Percentiles rank a stretch among this genome's conserved stretches.
These are phyloP conservation scores for Meganola albula DNA, from an alignment of 2,888 invertebrate genomes.

Conservation along the genomic window DNA sequence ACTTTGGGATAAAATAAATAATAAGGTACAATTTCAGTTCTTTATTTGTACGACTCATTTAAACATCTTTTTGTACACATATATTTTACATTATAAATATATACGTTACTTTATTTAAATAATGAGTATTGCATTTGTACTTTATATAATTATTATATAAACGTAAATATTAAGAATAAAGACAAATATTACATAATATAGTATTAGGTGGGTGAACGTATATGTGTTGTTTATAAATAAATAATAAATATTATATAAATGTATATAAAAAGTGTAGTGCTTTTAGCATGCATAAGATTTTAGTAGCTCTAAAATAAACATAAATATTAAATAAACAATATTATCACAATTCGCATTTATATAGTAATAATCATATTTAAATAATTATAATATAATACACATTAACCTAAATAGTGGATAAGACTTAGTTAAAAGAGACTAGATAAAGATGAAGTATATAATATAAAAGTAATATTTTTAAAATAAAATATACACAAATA, in stretches of 20 bases:
- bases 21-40: conserved; percentile 39
- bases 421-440: conserved; percentile 57
- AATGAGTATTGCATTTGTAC: not conserved
- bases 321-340: conserved; percentile 20
- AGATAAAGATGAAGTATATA: conserved; percentile 37
- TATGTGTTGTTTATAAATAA: not conserved
- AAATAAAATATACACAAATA: conserved; percentile 66
- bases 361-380: conserved; percentile 7
- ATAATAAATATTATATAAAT: conserved; percentile 3
- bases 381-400: conserved; percentile 17
- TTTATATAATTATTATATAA: conserved; percentile 1
- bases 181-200: not conserved
- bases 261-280: not conserved
- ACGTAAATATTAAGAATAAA: conserved; percentile 12
- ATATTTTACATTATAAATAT: not conserved
- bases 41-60: conserved; percentile 68
- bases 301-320: no score
- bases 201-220: no score
- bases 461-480: conserved; percentile 36
- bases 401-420: conserved; percentile 32
- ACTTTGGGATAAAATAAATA: conserved; percentile 1
- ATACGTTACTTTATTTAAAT: not conserved
- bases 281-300: no score
- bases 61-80: conserved; percentile 25
- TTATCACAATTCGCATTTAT: conserved; percentile 17